Percentiles rank a stretch among this genome's conserved stretches.
phyloP scores from a whole-genome alignment of 2,888 invertebrate genomes.

The Drosophila silvestris region DNA sequence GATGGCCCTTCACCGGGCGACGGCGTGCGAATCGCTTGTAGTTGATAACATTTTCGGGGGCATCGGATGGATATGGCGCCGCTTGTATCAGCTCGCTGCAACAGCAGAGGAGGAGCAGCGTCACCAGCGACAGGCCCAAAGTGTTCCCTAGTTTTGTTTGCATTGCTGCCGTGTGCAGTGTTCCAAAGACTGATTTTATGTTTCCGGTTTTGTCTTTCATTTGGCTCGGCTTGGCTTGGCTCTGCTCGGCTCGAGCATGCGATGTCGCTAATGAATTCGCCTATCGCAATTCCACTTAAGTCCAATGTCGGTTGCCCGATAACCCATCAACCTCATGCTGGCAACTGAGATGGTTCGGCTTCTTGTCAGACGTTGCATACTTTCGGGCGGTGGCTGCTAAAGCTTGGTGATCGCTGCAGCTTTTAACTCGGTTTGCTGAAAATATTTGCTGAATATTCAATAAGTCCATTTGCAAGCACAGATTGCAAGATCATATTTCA shows the following conservation, averaged over 20 bases:
- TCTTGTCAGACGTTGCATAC: slow-evolving; percentile 41
- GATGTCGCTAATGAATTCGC: not conserved
- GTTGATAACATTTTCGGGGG: slow-evolving; percentile 33
- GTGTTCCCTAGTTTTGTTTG: not conserved
- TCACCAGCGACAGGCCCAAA: slow-evolving; percentile 16
- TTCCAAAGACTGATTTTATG: slow-evolving; percentile 13
- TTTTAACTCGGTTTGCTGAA: not conserved
- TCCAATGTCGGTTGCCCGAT: slow-evolving; percentile 3
- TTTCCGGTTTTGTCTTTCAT: not conserved
- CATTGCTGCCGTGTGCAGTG: slow-evolving; percentile 20
- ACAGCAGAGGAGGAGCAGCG: slow-evolving; percentile 24
- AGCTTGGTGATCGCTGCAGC: not conserved
- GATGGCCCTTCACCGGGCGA: slow-evolving; percentile 37
- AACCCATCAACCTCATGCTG: slow-evolving; percentile 14
- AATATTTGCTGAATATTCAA: not conserved
- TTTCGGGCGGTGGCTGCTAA: slow-evolving; percentile 38
- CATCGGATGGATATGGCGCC: slow-evolving; percentile 15
- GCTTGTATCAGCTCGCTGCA: slow-evolving; percentile 17
- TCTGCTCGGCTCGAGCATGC: not conserved
- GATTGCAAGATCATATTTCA: not conserved
- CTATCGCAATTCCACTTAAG: not conserved
- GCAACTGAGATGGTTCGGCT: not conserved
- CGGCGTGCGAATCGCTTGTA: slow-evolving; percentile 63
- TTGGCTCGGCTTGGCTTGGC: not conserved
- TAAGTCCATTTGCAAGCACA: not conserved